Evolutionary conservation across 2,113 vertebrate genomes (phyloP).

Genomic region (Rhizomys pruinosus): DNA sequence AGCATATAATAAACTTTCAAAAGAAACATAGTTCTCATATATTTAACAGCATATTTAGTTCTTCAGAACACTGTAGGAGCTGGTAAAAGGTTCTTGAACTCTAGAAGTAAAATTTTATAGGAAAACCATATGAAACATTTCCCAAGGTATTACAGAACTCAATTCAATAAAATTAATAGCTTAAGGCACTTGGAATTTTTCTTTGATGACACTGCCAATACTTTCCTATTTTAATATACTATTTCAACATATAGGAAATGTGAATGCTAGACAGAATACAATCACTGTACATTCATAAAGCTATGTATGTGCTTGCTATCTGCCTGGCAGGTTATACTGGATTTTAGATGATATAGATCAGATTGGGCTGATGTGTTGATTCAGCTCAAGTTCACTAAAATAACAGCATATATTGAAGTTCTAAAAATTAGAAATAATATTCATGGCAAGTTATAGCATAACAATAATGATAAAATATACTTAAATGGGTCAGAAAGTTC

Average conservation of each 20-base stretch:
- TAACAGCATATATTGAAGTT: neutral
- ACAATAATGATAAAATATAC: neutral
- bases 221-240: slow-evolving; percentile 32
- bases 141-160: slow-evolving; percentile 35
- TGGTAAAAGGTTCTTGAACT: slow-evolving; percentile 9
- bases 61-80: slow-evolving; percentile 1
- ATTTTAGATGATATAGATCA: slow-evolving; percentile 27
- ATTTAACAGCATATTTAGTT: slow-evolving; percentile 39
- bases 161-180: slow-evolving; percentile 46
- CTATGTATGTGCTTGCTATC: neutral
- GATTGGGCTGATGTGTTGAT: neutral
- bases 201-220: slow-evolving; percentile 48
- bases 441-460: neutral
- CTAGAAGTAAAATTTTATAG: slow-evolving; percentile 32
- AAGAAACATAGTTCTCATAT: slow-evolving; percentile 41
- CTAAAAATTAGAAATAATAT: slow-evolving; percentile 45
- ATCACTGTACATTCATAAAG: neutral
- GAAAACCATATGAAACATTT: slow-evolving; percentile 49
- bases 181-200: neutral
- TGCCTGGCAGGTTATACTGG: neutral
- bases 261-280: slow-evolving; percentile 1
- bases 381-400: slow-evolving; percentile 29
- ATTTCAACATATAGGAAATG: slow-evolving; percentile 46
- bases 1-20: slow-evolving; percentile 39
- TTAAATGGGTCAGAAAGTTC: slow-evolving; percentile 19